A percentile compares a stretch with the other conserved stretches of the same genome.
Conservation (phyloP, 2,888 invertebrate species). For the Calameuta filiformis region DNA sequence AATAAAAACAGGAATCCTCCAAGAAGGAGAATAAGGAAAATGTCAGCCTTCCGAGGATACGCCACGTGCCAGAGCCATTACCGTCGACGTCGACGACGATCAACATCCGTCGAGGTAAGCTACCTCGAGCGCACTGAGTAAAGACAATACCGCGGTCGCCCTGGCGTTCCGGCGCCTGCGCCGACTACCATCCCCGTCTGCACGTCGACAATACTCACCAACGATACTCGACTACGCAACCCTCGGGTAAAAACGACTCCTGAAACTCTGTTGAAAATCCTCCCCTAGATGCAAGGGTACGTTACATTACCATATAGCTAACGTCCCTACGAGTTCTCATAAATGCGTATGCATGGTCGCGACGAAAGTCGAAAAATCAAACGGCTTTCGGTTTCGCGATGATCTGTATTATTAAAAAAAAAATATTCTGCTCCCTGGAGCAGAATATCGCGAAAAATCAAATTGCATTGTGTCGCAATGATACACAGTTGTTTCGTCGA, state of each 20-base stretch:
- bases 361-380: neutral
- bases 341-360: neutral
- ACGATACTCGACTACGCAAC: neutral
- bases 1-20: neutral
- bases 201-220: slow-evolving; percentile 1
- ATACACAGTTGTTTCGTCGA: neutral
- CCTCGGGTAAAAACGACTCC: neutral
- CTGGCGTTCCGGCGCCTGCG: slow-evolving; percentile 40
- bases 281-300: neutral
- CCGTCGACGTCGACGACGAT: slow-evolving; percentile 15
- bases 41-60: neutral
- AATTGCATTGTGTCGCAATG: neutral
- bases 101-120: slow-evolving; percentile 47
- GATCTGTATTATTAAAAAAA: neutral
- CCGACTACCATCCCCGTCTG: slow-evolving; percentile 11
- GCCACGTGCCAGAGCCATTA: slow-evolving; percentile 20
- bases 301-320: neutral
- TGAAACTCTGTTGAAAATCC: neutral
- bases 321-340: neutral
- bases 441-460: neutral
- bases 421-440: neutral
- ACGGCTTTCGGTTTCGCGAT: neutral
- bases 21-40: neutral
- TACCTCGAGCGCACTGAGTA: slow-evolving; percentile 47
- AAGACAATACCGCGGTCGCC: slow-evolving; percentile 27